These are phyloP conservation scores for Stichodactyla mertensii DNA, from an alignment of 64 coral and sea anemone species.

Conservation along the genomic window DNA sequence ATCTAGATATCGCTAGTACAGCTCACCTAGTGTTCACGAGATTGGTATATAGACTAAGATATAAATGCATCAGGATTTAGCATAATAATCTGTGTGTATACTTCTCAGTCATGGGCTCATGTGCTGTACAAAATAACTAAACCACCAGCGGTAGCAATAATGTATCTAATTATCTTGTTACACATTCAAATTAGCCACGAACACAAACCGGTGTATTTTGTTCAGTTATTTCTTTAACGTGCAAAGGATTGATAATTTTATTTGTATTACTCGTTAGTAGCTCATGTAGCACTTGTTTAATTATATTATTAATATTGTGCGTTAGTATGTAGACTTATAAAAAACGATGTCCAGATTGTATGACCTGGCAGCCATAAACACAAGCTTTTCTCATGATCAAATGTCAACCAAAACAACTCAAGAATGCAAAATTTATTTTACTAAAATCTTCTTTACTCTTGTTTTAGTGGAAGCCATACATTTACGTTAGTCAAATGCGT, in stretches of 20 bases:
- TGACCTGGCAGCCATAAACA: background rate
- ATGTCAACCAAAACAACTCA: background rate
- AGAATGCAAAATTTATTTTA: background rate
- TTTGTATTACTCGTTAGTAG: background rate
- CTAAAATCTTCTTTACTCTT: background rate
- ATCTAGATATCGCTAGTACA: too few relatives aligned
- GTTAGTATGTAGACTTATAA: background rate
- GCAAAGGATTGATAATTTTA: background rate
- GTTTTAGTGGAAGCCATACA: background rate
- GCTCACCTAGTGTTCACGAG: background rate
- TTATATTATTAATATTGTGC: background rate
- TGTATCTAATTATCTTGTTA: background rate
- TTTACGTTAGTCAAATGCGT: background rate
- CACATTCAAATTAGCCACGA: background rate
- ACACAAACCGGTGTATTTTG: background rate
- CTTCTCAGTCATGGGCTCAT: too few relatives aligned
- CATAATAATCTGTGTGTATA: too few relatives aligned
- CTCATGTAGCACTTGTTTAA: background rate
- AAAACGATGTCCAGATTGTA: background rate
- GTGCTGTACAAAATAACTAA: background rate
- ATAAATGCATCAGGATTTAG: too few relatives aligned
- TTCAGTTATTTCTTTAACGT: too few relatives aligned
- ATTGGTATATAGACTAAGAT: background rate
- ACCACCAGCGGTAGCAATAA: background rate
- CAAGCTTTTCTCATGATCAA: too few relatives aligned